These are phyloP conservation scores for Scrobipalpa costella DNA, from an alignment of 2,888 invertebrate species.

Conservation along the genomic window DNA sequence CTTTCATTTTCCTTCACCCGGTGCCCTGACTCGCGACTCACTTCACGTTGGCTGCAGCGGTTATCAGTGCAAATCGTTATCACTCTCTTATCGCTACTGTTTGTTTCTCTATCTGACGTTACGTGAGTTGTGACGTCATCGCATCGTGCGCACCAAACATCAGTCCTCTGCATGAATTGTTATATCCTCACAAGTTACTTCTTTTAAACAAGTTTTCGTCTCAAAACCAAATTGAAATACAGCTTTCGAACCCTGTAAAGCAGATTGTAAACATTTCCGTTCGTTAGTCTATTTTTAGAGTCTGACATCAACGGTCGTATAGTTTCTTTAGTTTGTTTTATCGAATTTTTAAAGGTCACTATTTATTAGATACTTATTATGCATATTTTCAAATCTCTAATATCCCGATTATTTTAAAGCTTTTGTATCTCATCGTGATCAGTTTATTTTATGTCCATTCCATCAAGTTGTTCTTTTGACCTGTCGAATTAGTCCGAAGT, in stretches of 20 bases:
- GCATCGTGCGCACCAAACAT: slow-evolving; percentile 26
- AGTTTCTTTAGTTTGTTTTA: slow-evolving; percentile 56
- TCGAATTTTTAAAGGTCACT: slow-evolving; percentile 43
- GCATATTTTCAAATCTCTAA: slow-evolving; percentile 9
- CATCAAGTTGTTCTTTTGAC: background rate
- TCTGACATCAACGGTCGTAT: slow-evolving; percentile 65
- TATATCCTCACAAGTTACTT: slow-evolving; percentile 7
- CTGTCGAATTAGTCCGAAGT: background rate
- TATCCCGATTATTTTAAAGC: background rate
- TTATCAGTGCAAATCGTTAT: slow-evolving; percentile 71
- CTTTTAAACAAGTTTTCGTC: slow-evolving; percentile 25
- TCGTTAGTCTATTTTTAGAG: slow-evolving; percentile 63
- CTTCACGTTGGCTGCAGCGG: slow-evolving; percentile 51
- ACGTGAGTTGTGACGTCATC: slow-evolving; percentile 64
- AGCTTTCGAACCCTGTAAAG: slow-evolving; percentile 55
- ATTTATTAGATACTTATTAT: slow-evolving; percentile 22
- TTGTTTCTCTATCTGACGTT: slow-evolving; percentile 70
- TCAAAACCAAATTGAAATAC: slow-evolving; percentile 38
- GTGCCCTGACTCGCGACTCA: slow-evolving; percentile 14
- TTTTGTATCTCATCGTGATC: background rate
- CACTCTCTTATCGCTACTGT: slow-evolving; percentile 70
- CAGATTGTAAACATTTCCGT: slow-evolving; percentile 69
- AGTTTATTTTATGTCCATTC: slow-evolving; percentile 1
- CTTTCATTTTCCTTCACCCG: slow-evolving; percentile 17
- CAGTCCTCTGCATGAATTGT: slow-evolving; percentile 1